Base-by-base conservation (phyloP, 2,797 vertebrate genomes). In the Odontamblyopus rebecca region DNA sequence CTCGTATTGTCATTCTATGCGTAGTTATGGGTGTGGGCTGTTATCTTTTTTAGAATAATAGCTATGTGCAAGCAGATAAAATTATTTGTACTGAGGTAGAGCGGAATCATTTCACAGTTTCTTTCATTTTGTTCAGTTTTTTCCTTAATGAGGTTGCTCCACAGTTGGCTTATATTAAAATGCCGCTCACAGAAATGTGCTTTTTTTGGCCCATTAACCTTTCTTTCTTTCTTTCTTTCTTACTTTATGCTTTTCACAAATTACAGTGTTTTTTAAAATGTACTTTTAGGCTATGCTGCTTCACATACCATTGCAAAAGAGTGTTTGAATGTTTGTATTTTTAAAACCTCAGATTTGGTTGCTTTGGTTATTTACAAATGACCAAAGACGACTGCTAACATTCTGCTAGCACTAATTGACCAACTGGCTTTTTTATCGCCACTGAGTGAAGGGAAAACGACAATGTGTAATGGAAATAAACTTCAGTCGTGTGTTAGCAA, bases 241-340 rank as follows among this genome's bases (percentile, higher is more conserved):
- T 68, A 68, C 29, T 67, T 68, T 69, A 71, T 80, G 66, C 57
- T 60, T 44, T 64, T 15, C n/a, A 67, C 59, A 41, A 61, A 74
- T 19, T 12, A 44, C 9, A 44, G 19, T 69, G 53, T 63, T 72
- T 59, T 44, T 6, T 69, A 29, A 23, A 67, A 61, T 71, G n/a
- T 74, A 57, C 27, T 71, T 74, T 75, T 56, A 70, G 38, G 62
- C 16, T 7, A 2, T 48, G 8, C 65, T 73, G 30, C 62, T 75
- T 69, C 74, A 50, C 41, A 35, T 50, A 16, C 51, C 18, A 44
- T 53, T 35, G 16, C 35, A 35, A 61, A 69, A 19, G 27, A 19
- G 27, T 38, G 70, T 79, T 63, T 35, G 44, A 60, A 78, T 26
- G 51, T 64, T 23, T 23, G 29, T 62, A 13, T 30, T 38, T 38